phyloP scores from a whole-genome alignment of 2,888 invertebrate genomes.

The Galerucella pusilla region DNA sequence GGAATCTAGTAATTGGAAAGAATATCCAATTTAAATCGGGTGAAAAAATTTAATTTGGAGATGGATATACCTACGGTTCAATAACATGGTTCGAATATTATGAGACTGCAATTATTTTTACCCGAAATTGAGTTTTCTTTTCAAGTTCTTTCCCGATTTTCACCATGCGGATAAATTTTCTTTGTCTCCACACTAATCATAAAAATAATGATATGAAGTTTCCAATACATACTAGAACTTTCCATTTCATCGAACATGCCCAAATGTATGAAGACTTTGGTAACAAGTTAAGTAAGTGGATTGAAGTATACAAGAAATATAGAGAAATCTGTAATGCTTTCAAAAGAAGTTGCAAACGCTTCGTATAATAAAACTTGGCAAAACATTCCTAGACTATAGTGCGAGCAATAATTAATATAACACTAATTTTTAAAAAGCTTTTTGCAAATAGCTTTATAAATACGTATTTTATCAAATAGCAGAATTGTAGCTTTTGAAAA shows the following conservation, averaged over 20 bases:
- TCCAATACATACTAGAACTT: not conserved
- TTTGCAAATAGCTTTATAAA: too few species aligned
- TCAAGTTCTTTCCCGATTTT: not conserved
- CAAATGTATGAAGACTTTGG: too few species aligned
- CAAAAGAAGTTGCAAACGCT: too few species aligned
- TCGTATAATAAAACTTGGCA: too few species aligned
- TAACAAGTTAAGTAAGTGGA: too few species aligned
- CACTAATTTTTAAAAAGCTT: too few species aligned
- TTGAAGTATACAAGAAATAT: too few species aligned
- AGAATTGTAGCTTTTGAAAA: too few species aligned
- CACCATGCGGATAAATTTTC: not conserved
- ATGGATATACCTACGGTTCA: not conserved
- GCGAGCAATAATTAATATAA: too few species aligned
- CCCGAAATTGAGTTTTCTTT: not conserved
- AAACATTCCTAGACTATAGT: too few species aligned
- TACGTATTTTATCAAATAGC: too few species aligned
- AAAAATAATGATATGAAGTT: not conserved
- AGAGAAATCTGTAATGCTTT: too few species aligned
- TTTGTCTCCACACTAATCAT: not conserved
- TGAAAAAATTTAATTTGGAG: slow-evolving; percentile 59
- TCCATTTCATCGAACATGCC: not conserved
- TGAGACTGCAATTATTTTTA: not conserved
- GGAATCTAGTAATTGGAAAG: slow-evolving; percentile 54
- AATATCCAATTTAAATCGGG: slow-evolving; percentile 58
- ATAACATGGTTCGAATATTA: not conserved